Conservation (phyloP, 1,140 invertebrate species). For the Drosophila parvula region DNA sequence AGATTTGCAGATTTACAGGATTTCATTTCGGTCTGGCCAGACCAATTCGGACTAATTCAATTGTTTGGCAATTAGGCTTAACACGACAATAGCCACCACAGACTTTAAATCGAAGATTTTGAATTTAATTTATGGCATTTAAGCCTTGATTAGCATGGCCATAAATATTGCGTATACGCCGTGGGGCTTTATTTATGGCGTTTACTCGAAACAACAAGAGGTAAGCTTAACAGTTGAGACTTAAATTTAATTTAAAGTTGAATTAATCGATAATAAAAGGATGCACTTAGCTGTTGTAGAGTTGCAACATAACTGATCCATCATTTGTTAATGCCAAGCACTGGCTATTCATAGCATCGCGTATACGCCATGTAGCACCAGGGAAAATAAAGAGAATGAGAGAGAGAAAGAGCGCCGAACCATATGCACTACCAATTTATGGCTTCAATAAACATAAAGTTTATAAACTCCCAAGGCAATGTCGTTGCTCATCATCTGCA, state of each 20-base stretch:
- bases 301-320: background rate
- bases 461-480: conserved; percentile 76
- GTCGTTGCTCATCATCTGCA: conserved; percentile 77
- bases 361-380: conserved; percentile 44
- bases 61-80: conserved; percentile 28
- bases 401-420: conserved; percentile 4
- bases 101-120: conserved; percentile 1
- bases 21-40: conserved; percentile 32
- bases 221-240: background rate
- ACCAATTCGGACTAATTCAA: conserved; percentile 41
- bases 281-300: background rate
- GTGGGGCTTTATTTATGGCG: background rate
- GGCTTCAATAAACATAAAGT: conserved; percentile 82
- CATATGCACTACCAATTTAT: conserved; percentile 76
- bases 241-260: background rate
- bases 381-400: background rate
- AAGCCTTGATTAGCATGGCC: background rate
- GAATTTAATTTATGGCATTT: conserved; percentile 11
- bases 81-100: background rate
- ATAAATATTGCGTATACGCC: conserved; percentile 17
- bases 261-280: conserved; percentile 2
- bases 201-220: background rate
- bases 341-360: conserved; percentile 28
- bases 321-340: conserved; percentile 13
- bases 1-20: conserved; percentile 63